Conservation (phyloP, 2,888 invertebrate species). For the Morpho helenor region DNA sequence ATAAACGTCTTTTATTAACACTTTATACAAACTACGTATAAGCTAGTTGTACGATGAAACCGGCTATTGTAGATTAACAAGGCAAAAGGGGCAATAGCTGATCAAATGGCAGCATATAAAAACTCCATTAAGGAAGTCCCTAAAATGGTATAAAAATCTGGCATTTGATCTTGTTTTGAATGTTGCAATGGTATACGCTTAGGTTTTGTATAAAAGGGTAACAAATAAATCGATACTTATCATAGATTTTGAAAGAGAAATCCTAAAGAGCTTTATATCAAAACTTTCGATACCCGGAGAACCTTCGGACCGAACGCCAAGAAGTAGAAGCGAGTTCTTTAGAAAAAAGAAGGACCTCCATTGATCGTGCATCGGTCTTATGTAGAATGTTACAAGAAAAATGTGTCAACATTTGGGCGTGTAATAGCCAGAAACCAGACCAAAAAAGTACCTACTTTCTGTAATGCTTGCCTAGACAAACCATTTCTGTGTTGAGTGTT, state of each 20-base stretch:
- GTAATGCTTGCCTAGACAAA: not conserved
- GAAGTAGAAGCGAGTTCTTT: slow-evolving; percentile 21
- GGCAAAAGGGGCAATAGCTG: slow-evolving; percentile 15
- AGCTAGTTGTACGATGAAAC: slow-evolving; percentile 1
- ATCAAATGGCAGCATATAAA: slow-evolving; percentile 32
- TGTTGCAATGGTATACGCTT: slow-evolving; percentile 14
- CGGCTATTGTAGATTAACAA: slow-evolving; percentile 29
- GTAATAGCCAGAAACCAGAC: too few relatives aligned
- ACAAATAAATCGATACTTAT: slow-evolving; percentile 19
- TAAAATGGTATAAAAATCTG: slow-evolving; percentile 30
- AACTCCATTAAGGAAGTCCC: slow-evolving; percentile 30
- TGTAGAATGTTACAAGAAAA: slow-evolving; percentile 26
- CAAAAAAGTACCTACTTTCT: too few relatives aligned
- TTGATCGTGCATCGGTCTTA: slow-evolving; percentile 26
- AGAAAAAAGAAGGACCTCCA: slow-evolving; percentile 26
- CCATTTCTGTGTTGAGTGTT: slow-evolving; percentile 23
- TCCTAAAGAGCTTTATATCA: slow-evolving; percentile 19
- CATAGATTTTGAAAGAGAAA: slow-evolving; percentile 23
- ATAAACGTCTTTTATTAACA: too few relatives aligned
- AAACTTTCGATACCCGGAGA: slow-evolving; percentile 16
- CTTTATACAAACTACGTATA: too few relatives aligned
- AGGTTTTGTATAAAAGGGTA: slow-evolving; percentile 3
- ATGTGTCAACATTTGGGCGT: too few relatives aligned
- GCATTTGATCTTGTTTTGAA: slow-evolving; percentile 32
- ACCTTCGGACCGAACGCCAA: slow-evolving; percentile 15